Evolutionary conservation across 1,140 invertebrate species (phyloP), one percentile per base, ranked within the genome.

Genomic region (Nasonia longicornis): DNA sequence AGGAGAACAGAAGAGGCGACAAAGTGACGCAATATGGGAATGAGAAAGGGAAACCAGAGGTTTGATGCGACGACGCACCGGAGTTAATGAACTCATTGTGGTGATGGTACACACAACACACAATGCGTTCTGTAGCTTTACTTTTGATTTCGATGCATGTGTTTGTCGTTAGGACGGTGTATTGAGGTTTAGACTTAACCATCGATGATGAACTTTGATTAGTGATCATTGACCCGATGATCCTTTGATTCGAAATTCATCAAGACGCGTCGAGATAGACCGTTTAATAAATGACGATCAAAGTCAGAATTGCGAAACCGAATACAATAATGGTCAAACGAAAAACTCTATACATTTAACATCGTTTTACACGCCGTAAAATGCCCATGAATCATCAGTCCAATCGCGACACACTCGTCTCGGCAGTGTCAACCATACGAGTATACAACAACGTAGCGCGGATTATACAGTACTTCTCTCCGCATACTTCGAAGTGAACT

Each of bases 81-180:
- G 12, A 58, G 35, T 71, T 73, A 73, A 73, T 35, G n/a, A 79
- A 79, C 52, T 64, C 52, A 64, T 79, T 79, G 20, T 20, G 11
- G 38, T 20, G 26, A 42, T 12, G 6, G 11, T 11, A 12, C n/a
- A 26, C 48, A 42, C 29, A 11, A 71, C 2, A 8, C 20, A 64
- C 69, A 72, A 63, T 64, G 6, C 22, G n/a, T 22, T 20, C 29
- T 42, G 48, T 31, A 29, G n/a, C 70, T 64, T 78, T 70, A 38
- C n/a, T 63, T 79, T 52, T 79, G 45, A 79, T 63, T 42, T 79
- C 45, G n/a, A 31, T 14, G 2, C 10, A 12, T 16, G n/a, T 16
- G n/a, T 2, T 71, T 26, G 26, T 26, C 58, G 12, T 58, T 58
- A 10, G 3, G 69, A 64, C 72, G 10, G 16, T 63, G 45, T 58